These are phyloP conservation scores for Cryptocheilus praepositus DNA, from an alignment of 2,888 invertebrate genomes.

Conservation along the genomic window DNA sequence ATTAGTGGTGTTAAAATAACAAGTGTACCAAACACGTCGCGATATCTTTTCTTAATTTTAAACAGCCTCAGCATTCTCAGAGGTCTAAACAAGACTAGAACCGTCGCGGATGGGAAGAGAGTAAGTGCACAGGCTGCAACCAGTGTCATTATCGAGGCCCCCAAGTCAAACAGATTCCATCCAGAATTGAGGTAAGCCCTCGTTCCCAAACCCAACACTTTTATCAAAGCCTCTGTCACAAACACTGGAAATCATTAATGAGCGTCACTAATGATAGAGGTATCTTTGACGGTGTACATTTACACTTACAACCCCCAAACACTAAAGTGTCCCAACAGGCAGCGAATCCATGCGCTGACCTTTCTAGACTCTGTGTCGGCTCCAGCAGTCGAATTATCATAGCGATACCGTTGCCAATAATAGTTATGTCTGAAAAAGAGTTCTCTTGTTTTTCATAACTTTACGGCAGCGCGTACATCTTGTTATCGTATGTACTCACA, in stretches of 20 bases:
- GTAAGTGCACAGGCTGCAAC: slow-evolving; percentile 82
- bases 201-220: slow-evolving; percentile 85
- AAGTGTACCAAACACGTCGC: slow-evolving; percentile 89
- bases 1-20: slow-evolving; percentile 88
- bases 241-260: slow-evolving; percentile 80
- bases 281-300: not conserved
- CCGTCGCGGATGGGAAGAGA: slow-evolving; percentile 82
- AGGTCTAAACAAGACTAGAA: slow-evolving; percentile 84
- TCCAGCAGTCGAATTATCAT: slow-evolving; percentile 84
- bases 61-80: slow-evolving; percentile 83
- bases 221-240: slow-evolving; percentile 83
- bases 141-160: slow-evolving; percentile 82
- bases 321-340: slow-evolving; percentile 87
- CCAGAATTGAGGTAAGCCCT: slow-evolving; percentile 85
- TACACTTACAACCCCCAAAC: slow-evolving; percentile 81
- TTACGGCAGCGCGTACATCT: not conserved
- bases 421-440: slow-evolving; percentile 80
- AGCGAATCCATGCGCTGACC: slow-evolving; percentile 81
- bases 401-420: slow-evolving; percentile 84
- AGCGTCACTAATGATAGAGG: not conserved
- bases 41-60: slow-evolving; percentile 87
- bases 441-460: no score
- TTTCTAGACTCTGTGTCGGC: slow-evolving; percentile 78
- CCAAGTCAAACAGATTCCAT: slow-evolving; percentile 90
- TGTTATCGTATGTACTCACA: slow-evolving; percentile 76